Evolutionary conservation across 2,113 vertebrate genomes (phyloP).

Genomic region (Carettochelys insculpta): DNA sequence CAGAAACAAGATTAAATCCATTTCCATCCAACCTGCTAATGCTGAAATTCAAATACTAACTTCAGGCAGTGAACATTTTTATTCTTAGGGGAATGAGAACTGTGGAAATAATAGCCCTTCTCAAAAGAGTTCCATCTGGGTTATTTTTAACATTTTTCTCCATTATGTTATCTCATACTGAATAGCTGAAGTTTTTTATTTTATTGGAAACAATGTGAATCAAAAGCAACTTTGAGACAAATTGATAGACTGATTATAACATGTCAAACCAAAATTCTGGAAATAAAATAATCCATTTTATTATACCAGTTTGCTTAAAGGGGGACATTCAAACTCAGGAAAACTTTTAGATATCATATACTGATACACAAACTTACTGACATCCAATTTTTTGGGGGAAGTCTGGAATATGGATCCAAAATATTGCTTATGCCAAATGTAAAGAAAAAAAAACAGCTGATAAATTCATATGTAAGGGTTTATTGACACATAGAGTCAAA

Average conservation of each 20-base stretch:
- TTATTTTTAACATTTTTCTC: slow-evolving; percentile 27
- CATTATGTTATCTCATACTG: slow-evolving; percentile 12
- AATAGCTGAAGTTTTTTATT: neutral
- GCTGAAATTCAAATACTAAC: neutral
- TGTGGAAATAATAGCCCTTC: slow-evolving; percentile 1
- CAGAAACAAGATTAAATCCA: neutral
- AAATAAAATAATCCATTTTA: slow-evolving; percentile 16
- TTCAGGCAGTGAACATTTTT: neutral
- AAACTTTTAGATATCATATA: neutral
- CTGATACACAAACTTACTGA: neutral
- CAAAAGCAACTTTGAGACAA: slow-evolving; percentile 20
- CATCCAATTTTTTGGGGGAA: neutral
- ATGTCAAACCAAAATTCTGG: slow-evolving; percentile 25
- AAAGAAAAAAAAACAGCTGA: neutral
- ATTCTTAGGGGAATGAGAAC: neutral
- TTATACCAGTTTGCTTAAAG: neutral
- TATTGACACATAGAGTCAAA: neutral
- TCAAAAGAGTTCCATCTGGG: slow-evolving; percentile 6
- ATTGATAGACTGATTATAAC: slow-evolving; percentile 36
- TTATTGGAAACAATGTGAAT: slow-evolving; percentile 48
- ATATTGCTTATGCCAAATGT: neutral
- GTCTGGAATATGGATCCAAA: neutral
- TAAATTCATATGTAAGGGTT: neutral
- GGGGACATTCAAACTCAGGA: slow-evolving; percentile 18
- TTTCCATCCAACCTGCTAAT: neutral